Base-by-base conservation (phyloP, 2,888 invertebrate species). In the Coleophora deauratella region DNA sequence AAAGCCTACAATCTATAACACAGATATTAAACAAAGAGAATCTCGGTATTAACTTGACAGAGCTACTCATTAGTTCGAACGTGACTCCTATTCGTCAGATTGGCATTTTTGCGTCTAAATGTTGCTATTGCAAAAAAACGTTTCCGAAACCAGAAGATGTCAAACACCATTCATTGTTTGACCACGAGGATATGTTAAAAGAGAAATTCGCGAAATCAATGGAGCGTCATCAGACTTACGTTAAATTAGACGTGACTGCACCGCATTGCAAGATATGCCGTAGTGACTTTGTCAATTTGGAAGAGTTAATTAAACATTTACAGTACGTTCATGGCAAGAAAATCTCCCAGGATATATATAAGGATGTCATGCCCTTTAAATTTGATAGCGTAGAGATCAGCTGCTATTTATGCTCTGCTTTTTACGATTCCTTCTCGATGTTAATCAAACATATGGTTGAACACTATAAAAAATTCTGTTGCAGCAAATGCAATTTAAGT, bases 401-500 rank as follows among this genome's bases (percentile, higher is more conserved):
- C 27, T 73, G 74, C 40, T 62, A 55, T 12, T 44, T 67, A 0
- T 75, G 76, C 40, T 34, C 39, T 0, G 53, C 52, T 14, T 47
- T 45, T 6, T 66, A 55, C 40, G 46, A 45, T 3, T 53, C 47
- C 3, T 66, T 66, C 38, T 64, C 58, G 40, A 46, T 48, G 15
- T 45, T 65, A 4, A 42, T 51, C 8, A 57, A 62, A 14, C 78
- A 79, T 37, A 70, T 74, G 65, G 63, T 64, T 11, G 46, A 43
- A 0, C 77, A 79, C 43, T 70, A 59, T 31, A 62, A 57, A 15
- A 73, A 72, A 47, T 71, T 53, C 35, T 43, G 66, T 2, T 79
- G 79, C 33, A 58, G 63, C 0, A 43, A 58, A 6, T 68, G 67
- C 31, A 57, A 54, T 1, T 40, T 50, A 9, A 49, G 47, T 9